phyloP scores from a whole-genome alignment of 2,113 vertebrate genomes.

The Pycnonotus jocosus region DNA sequence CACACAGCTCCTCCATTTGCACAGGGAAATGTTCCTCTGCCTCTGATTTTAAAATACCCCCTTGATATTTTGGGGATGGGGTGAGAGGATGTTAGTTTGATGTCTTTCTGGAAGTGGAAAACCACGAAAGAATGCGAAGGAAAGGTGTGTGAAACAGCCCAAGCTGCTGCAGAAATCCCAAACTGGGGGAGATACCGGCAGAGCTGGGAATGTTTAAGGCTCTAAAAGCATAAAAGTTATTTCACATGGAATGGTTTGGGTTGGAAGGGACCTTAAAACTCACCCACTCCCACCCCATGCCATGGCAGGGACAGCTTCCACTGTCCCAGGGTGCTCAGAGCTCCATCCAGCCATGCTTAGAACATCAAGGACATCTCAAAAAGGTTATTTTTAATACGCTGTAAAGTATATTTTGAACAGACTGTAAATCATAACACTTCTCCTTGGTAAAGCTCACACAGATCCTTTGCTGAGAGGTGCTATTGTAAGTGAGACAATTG shows the following conservation, averaged over 20 bases:
- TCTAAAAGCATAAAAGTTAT: not conserved
- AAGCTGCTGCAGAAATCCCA: not conserved
- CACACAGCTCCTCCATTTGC: not conserved
- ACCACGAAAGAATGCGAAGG: not conserved
- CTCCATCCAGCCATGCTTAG: not conserved
- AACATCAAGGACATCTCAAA: not conserved
- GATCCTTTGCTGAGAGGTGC: not conserved
- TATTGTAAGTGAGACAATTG: slow-evolving; percentile 3
- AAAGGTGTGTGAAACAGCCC: not conserved
- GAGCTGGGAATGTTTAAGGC: not conserved
- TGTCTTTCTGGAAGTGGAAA: not conserved
- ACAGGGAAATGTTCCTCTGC: not conserved
- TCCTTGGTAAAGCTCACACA: not conserved
- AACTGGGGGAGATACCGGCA: not conserved
- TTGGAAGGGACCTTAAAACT: not conserved
- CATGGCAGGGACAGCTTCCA: not conserved
- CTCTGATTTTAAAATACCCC: not conserved
- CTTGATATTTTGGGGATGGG: not conserved
- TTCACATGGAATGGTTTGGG: not conserved
- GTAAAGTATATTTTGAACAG: not conserved
- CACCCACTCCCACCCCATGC: not conserved
- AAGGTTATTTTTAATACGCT: not conserved
- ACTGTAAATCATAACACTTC: not conserved
- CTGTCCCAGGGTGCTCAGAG: not conserved
- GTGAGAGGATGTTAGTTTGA: not conserved